Percentiles rank a stretch among this genome's conserved stretches.
Evolutionary conservation across 2,113 vertebrate genomes (phyloP).

Genomic region (Cettia cetti): DNA sequence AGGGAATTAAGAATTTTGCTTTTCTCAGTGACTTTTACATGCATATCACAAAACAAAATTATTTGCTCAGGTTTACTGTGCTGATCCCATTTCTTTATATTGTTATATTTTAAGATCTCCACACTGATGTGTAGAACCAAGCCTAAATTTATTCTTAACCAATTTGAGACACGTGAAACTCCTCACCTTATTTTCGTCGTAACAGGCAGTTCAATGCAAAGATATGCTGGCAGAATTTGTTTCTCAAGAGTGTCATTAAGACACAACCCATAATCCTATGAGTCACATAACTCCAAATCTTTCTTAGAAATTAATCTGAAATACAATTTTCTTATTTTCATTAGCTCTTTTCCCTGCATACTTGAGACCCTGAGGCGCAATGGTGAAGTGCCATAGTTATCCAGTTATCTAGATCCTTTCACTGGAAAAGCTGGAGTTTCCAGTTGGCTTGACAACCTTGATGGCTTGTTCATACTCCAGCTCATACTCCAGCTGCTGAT

Average conservation of each 20-base stretch:
- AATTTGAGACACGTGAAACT: neutral
- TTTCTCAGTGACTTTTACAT: neutral
- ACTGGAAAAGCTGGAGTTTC: neutral
- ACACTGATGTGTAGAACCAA: neutral
- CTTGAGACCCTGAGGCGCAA: neutral
- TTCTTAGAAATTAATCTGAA: neutral
- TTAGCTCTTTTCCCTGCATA: neutral
- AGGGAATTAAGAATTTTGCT: neutral
- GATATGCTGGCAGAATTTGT: neutral
- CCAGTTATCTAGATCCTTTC: neutral
- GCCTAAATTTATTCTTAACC: neutral
- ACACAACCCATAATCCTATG: neutral
- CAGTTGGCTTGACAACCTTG: fast-evolving
- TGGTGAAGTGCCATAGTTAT: neutral
- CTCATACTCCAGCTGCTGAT: fast-evolving
- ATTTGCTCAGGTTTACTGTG: neutral
- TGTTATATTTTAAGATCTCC: neutral
- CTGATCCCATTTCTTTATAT: neutral
- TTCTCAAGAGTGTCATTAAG: neutral
- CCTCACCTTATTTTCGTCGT: neutral
- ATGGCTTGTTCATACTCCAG: neutral
- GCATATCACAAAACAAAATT: neutral
- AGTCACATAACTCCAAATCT: neutral
- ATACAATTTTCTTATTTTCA: neutral
- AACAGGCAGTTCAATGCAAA: neutral